Evolutionary conservation across 2,888 invertebrate species (phyloP), one percentile per base, ranked within the genome.

Genomic region (Caenorhabditis plicata): DNA sequence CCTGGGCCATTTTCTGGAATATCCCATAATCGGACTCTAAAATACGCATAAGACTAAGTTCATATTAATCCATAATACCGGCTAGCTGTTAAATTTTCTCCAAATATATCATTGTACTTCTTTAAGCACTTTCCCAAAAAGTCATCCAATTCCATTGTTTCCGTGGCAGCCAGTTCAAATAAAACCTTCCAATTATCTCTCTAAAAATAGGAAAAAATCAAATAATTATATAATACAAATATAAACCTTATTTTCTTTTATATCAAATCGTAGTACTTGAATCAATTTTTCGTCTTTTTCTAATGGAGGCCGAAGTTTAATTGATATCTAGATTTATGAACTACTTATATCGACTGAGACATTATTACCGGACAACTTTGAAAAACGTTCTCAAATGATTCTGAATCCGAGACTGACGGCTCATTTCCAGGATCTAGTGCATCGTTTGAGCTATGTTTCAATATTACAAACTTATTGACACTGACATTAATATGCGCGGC

Each of bases 1-100:
- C 39, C 25, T 8, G 35, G 19, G 13, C 19, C 15, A 19, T 15
- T 15, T 3, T 25, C 9, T 9, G 46, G 35, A 9, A 60, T 23
- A 4, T 71, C 70, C 2, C 72, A 63, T 13, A 74, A 47, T 9
- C 72, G 64, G n/a, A 73, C 47, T n/a, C 66, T 70, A 36, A 19
- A 56, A 50, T 13, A 7, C 19, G 4, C 22, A 25, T 38, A 17
- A 27, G 5, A 3, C 20, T 46, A 20, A 31, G 20, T 19, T 5
- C 11, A 26, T n/a, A 20, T n/a, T 9, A 22, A 23, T 19, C 20
- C 15, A 40, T 48, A 60, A 29, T 9, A 72, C 70, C 57, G 60
- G 22, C 64, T 54, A 11, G 57, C 55, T 5, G 49, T 38, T 27
- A 71, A 38, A 7, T 68, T 41, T 23, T 52, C 58, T 27, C 57